A percentile compares a stretch with the other conserved stretches of the same genome.
phyloP scores from a whole-genome alignment of 2,113 vertebrate species.

The Hiodon alosoides region DNA sequence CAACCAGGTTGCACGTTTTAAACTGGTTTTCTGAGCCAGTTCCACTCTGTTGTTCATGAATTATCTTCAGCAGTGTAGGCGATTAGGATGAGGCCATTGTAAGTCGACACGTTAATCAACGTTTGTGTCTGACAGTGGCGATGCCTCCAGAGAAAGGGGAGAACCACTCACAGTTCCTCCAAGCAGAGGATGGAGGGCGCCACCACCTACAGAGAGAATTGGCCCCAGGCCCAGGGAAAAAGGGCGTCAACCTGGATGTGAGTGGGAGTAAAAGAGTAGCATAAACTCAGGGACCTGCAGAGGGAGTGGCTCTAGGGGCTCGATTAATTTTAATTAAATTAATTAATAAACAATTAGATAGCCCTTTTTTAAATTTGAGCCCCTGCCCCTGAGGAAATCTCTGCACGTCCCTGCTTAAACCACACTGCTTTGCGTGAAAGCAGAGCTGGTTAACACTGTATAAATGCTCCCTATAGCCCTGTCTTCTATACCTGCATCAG shows the following conservation, averaged over 20 bases:
- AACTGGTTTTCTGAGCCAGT: neutral
- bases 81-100: neutral
- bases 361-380: too few relatives aligned
- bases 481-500: too few relatives aligned
- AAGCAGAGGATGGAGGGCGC: slow-evolving; percentile 54
- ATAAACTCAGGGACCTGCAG: too few relatives aligned
- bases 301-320: too few relatives aligned
- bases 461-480: too few relatives aligned
- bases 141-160: slow-evolving; percentile 66
- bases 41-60: neutral
- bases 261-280: slow-evolving; percentile 19
- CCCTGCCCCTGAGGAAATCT: too few relatives aligned
- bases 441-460: too few relatives aligned
- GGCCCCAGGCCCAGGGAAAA: slow-evolving; percentile 50
- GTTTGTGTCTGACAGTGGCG: slow-evolving; percentile 50
- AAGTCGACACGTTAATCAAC: neutral
- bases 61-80: neutral
- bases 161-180: slow-evolving; percentile 49
- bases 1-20: neutral
- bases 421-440: too few relatives aligned
- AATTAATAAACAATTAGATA: too few relatives aligned
- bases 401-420: too few relatives aligned
- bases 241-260: slow-evolving; percentile 65
- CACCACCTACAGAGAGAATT: slow-evolving; percentile 20
- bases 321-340: too few relatives aligned